Conservation (phyloP, 1,140 invertebrate genomes). For the Drosophila lowei region DNA sequence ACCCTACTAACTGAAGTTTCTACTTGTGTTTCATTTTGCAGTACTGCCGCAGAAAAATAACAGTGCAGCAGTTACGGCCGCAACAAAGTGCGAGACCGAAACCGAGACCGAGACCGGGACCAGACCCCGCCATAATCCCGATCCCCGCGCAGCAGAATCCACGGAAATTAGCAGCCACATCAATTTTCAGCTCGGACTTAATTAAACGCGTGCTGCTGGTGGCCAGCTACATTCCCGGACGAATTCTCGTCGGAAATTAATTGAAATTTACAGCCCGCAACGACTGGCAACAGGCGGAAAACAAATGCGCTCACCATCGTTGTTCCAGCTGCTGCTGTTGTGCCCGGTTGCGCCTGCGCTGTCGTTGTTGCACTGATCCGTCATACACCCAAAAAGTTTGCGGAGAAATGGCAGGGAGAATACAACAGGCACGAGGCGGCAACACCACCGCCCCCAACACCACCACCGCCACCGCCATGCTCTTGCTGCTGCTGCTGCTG, state of each 20-base stretch:
- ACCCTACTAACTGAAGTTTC: slow-evolving; percentile 31
- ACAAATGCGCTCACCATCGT: slow-evolving; percentile 42
- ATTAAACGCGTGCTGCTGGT: slow-evolving; percentile 54
- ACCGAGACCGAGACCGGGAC: not conserved
- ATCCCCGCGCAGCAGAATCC: slow-evolving; percentile 1
- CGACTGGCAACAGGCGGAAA: slow-evolving; percentile 4
- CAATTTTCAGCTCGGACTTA: slow-evolving; percentile 64
- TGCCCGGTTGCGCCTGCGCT: slow-evolving; percentile 6
- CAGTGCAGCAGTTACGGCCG: slow-evolving; percentile 15
- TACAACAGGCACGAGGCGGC: too few species aligned
- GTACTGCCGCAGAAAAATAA: slow-evolving; percentile 12
- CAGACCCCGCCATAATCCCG: slow-evolving; percentile 25
- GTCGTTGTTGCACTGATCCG: slow-evolving; percentile 31
- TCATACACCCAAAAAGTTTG: not conserved
- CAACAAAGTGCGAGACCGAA: slow-evolving; percentile 38
- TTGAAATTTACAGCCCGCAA: slow-evolving; percentile 54
- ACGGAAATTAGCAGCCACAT: slow-evolving; percentile 58
- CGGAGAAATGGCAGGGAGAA: too few species aligned
- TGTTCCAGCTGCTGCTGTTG: slow-evolving; percentile 3
- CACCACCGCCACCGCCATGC: not conserved
- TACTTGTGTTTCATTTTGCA: slow-evolving; percentile 50
- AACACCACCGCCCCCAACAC: too few species aligned
- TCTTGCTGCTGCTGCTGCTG: slow-evolving; percentile 17
- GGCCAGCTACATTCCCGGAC: slow-evolving; percentile 40
- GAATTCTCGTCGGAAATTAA: slow-evolving; percentile 42